These are phyloP conservation scores for Cromileptes altivelis DNA, from an alignment of 2,113 vertebrate genomes.

Conservation along the genomic window DNA sequence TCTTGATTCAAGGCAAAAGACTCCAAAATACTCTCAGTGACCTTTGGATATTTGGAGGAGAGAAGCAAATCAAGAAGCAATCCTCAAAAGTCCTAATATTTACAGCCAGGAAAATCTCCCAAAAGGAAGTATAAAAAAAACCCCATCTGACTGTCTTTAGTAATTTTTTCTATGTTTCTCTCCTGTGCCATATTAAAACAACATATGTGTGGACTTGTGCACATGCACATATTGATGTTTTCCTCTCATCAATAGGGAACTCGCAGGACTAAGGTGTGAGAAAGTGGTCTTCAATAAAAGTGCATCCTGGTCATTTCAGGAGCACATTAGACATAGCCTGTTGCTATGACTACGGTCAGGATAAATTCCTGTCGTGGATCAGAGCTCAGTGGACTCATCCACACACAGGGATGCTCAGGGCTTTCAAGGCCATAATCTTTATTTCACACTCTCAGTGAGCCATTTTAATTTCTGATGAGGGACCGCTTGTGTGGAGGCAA, in stretches of 20 bases:
- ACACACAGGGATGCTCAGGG: slow-evolving; percentile 64
- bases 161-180: too few relatives aligned
- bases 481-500: slow-evolving; percentile 16
- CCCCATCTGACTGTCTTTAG: too few relatives aligned
- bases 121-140: too few relatives aligned
- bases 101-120: too few relatives aligned
- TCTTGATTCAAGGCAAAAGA: too few relatives aligned
- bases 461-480: slow-evolving; percentile 72
- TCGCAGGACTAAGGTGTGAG: slow-evolving; percentile 37
- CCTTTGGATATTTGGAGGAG: too few relatives aligned
- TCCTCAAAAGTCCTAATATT: too few relatives aligned
- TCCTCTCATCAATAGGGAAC: slow-evolving; percentile 15
- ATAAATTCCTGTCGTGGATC: slow-evolving; percentile 60
- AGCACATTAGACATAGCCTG: slow-evolving; percentile 66
- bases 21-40: too few relatives aligned
- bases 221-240: slow-evolving; percentile 34
- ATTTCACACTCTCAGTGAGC: slow-evolving; percentile 68
- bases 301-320: slow-evolving; percentile 56
- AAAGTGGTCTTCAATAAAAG: slow-evolving; percentile 56
- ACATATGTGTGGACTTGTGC: background rate
- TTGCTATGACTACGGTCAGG: slow-evolving; percentile 81
- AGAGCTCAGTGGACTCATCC: slow-evolving; percentile 38
- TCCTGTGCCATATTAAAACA: background rate
- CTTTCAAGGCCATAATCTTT: slow-evolving; percentile 72
- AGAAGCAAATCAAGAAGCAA: too few relatives aligned